These are phyloP conservation scores for Esox lucius DNA, from an alignment of 2,797 vertebrate species.

Conservation along the genomic window DNA sequence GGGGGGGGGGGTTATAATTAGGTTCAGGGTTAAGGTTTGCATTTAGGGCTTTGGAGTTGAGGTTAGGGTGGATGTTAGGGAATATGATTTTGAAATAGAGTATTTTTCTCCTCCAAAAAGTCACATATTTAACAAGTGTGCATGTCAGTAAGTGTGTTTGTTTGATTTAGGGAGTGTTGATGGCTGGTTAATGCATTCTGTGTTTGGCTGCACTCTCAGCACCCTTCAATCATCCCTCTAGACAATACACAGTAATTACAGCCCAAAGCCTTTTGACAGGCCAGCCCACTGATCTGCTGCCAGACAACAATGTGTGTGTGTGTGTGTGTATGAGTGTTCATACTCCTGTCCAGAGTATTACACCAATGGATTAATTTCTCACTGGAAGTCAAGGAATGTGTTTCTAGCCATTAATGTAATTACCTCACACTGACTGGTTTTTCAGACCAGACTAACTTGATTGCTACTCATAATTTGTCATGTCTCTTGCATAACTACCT, in stretches of 20 bases:
- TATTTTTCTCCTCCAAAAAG: no score
- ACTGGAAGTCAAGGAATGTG: neutral
- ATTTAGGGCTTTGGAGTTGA: no score
- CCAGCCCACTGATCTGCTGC: slow-evolving; percentile 51
- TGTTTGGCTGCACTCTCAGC: slow-evolving; percentile 54
- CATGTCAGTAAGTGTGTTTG: slow-evolving; percentile 23
- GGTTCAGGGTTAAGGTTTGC: no score
- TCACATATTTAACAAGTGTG: neutral
- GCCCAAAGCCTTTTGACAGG: slow-evolving; percentile 49
- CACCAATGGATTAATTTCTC: neutral
- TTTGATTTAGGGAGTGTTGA: slow-evolving; percentile 7
- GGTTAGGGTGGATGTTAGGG: no score
- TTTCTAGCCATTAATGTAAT: slow-evolving; percentile 1
- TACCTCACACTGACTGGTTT: neutral
- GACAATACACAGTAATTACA: slow-evolving; percentile 66
- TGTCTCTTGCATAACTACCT: neutral
- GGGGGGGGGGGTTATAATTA: no score
- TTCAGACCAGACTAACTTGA: neutral
- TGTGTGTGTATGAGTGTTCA: slow-evolving; percentile 24
- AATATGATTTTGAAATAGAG: no score
- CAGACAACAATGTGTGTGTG: slow-evolving; percentile 23
- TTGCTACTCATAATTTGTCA: neutral
- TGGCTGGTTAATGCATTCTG: slow-evolving; percentile 44
- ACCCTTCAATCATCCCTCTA: slow-evolving; percentile 58
- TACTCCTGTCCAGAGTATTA: neutral